Base-by-base conservation (phyloP, 2,888 invertebrate species). In the Neoaliturus tenellus region DNA sequence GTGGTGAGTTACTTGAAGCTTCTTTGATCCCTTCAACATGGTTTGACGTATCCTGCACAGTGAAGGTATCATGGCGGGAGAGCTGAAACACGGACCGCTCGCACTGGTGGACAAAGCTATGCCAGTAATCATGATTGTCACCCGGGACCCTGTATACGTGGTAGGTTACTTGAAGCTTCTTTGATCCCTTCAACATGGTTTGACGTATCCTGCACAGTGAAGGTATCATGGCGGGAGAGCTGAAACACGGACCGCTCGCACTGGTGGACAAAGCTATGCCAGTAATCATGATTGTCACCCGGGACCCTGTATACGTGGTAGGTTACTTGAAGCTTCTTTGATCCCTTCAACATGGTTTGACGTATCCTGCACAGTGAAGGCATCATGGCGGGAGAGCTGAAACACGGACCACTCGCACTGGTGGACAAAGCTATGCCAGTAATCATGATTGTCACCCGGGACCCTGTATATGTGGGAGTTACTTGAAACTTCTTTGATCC, bases 101-200 rank as follows among this genome's bases (percentile, higher is more conserved):
- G 99, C 99, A 0, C 94, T 99, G 81, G 97, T 99, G 39, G 99
- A 99, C 90, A 96, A 97, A 89, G 95, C 96, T 0, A 99, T 99
- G 98, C 99, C 99, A 0, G 98, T 99, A 39, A 95, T 99, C 90
- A 99, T 99, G 99, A 97, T 99, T 87, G 95, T 99, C 23, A 97
- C 98, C 92, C 94, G 98, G 87, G 99, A 99, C 91, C 97, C 97
- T 0, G 98, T 99, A 82, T 98, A 99, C 90, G 92, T 92, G 41
- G 93, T 94, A 88, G 90, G 91, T 90, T 8, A 6, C 35, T 6
- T 35, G 35, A 10, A 10, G 35, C 35, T n/a, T n/a, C n/a, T n/a
- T n/a, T n/a, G n/a, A n/a, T n/a, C n/a, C n/a, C n/a, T n/a, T n/a
- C n/a, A n/a, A n/a, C n/a, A n/a, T n/a, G n/a, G n/a, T n/a, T n/a